Evolutionary conservation across 92 coral and sea anemone species (phyloP).

Genomic region (Bergia puertoricense): DNA sequence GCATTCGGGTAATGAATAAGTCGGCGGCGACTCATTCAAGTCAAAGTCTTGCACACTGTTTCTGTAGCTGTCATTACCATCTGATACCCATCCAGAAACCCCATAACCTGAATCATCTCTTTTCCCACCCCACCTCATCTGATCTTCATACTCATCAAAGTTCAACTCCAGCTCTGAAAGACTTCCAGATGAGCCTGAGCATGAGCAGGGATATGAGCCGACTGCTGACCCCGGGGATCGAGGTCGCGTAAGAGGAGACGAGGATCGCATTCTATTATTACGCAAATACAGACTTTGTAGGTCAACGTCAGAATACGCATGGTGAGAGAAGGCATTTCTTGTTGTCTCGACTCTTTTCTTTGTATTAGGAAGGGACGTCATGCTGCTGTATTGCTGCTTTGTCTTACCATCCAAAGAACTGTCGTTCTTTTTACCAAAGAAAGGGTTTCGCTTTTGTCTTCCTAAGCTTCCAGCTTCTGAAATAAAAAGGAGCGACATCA

Average conservation of each 20-base stretch:
- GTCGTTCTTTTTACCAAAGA: neutral
- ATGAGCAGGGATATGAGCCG: constrained; percentile 5
- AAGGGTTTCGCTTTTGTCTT: neutral
- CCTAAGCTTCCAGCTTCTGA: neutral
- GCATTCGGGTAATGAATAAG: constrained; percentile 13
- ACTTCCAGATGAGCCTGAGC: constrained; percentile 19
- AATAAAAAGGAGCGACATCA: neutral
- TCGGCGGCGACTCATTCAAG: constrained; percentile 1
- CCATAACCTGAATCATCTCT: neutral
- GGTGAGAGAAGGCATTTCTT: no score
- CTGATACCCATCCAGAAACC: neutral
- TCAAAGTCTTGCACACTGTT: neutral
- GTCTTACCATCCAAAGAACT: neutral
- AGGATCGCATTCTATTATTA: neutral
- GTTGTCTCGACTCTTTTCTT: neutral
- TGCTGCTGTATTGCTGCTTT: neutral
- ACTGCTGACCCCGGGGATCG: neutral
- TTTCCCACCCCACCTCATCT: neutral
- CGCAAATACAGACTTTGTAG: neutral
- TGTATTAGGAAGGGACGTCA: neutral
- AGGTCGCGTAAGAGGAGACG: neutral
- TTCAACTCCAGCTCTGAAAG: neutral
- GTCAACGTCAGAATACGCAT: constrained; percentile 4
- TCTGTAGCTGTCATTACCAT: neutral
- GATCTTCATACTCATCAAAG: neutral